phyloP scores from a whole-genome alignment of 2,888 invertebrate genomes.

The Vanessa cardui region DNA sequence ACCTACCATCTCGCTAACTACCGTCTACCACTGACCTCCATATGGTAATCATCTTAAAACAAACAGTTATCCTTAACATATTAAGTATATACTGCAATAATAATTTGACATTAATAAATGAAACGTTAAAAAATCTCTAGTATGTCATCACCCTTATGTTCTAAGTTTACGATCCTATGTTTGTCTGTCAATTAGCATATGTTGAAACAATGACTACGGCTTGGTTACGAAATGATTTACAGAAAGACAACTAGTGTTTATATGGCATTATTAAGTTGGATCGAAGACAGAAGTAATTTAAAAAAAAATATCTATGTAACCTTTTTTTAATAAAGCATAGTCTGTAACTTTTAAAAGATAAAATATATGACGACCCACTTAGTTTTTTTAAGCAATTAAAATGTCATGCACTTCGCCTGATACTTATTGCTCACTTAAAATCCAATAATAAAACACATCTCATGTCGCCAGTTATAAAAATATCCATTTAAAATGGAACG shows the following conservation, averaged over 20 bases:
- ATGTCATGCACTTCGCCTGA: slow-evolving; percentile 14
- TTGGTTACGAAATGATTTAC: slow-evolving; percentile 45
- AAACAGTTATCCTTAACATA: too few species aligned
- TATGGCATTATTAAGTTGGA: slow-evolving; percentile 30
- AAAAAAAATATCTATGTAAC: too few species aligned
- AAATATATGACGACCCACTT: slow-evolving; percentile 24
- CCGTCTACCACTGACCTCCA: too few species aligned
- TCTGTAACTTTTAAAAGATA: too few species aligned
- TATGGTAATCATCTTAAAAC: too few species aligned
- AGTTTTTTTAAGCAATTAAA: slow-evolving; percentile 32
- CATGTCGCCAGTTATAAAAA: slow-evolving; percentile 45
- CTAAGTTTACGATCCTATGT: slow-evolving; percentile 32
- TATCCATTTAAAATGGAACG: slow-evolving; percentile 40
- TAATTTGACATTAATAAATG: background rate
- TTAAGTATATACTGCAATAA: background rate
- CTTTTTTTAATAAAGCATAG: too few species aligned
- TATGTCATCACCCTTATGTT: slow-evolving; percentile 20
- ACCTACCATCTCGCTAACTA: too few species aligned
- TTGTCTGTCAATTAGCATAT: slow-evolving; percentile 48
- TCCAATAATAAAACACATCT: slow-evolving; percentile 24
- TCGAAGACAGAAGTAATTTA: background rate
- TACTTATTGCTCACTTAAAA: slow-evolving; percentile 29
- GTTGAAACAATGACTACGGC: slow-evolving; percentile 51
- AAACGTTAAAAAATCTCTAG: background rate
- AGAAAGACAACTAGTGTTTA: slow-evolving; percentile 29